Evolutionary conservation across 2,888 invertebrate genomes (phyloP).

Genomic region (Parascotia fuliginaria): DNA sequence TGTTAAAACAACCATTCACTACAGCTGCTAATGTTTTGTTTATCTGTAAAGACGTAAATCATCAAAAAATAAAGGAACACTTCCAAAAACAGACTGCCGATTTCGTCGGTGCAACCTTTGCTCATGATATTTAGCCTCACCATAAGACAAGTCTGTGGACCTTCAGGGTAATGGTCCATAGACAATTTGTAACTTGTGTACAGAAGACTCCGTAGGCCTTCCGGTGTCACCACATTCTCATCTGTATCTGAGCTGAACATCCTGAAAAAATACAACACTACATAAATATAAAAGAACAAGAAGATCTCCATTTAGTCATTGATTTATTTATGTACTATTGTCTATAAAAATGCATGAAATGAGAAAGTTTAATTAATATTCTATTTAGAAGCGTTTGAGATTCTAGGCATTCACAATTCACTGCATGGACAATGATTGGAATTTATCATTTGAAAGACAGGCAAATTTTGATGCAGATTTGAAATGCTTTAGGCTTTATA

Average conservation of each 20-base stretch:
- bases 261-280: slow-evolving; percentile 64
- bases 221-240: slow-evolving; percentile 86
- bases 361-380: too few species aligned
- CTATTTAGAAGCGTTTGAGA: too few species aligned
- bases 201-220: slow-evolving; percentile 88
- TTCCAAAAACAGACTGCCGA: too few species aligned
- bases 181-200: slow-evolving; percentile 91
- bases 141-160: slow-evolving; percentile 87
- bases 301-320: neutral
- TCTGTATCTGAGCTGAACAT: slow-evolving; percentile 86
- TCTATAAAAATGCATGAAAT: neutral
- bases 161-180: slow-evolving; percentile 92
- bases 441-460: too few species aligned
- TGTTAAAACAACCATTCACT: slow-evolving; percentile 92
- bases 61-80: neutral
- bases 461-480: too few species aligned
- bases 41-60: slow-evolving; percentile 62
- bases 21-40: slow-evolving; percentile 90
- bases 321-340: slow-evolving; percentile 1
- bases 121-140: too few species aligned
- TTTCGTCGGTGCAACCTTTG: too few species aligned
- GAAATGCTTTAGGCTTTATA: too few species aligned
- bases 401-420: too few species aligned
- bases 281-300: too few species aligned
- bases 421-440: too few species aligned